Conservation (phyloP, 2,113 vertebrate genomes). For the Gymnobelideus leadbeateri region DNA sequence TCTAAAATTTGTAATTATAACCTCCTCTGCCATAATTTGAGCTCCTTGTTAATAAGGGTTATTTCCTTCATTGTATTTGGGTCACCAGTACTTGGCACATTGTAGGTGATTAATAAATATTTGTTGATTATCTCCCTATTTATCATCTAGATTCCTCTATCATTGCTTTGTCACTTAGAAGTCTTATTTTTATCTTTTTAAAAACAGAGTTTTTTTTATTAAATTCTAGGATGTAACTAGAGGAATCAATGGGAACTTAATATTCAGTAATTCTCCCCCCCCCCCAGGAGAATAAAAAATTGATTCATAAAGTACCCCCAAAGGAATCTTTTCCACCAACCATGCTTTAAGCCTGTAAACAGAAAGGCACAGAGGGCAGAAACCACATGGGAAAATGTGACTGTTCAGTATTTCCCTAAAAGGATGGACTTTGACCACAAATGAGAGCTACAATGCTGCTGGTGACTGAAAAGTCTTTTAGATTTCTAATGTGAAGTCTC, state of each 20-base stretch:
- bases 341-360: background rate
- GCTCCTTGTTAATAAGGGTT: background rate
- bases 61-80: background rate
- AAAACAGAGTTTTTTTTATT: constrained; percentile 9
- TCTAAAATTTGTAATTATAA: background rate
- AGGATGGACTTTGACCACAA: no score
- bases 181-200: constrained; percentile 50
- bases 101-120: background rate
- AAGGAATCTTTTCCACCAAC: background rate
- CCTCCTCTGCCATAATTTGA: background rate
- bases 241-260: constrained; percentile 25
- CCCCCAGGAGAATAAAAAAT: constrained; percentile 22
- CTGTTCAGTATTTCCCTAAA: background rate
- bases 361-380: background rate
- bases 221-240: background rate
- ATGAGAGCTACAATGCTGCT: background rate
- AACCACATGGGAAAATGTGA: no score
- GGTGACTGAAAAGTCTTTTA: background rate
- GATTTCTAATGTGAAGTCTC: background rate
- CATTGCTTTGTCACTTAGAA: background rate
- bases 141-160: background rate
- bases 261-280: background rate
- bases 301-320: background rate
- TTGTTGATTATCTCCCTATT: background rate
- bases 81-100: background rate